Evolutionary conservation across 64 coral and sea anemone species (phyloP), one percentile per base, ranked within the genome.

Genomic region (Trachythela sp.): DNA sequence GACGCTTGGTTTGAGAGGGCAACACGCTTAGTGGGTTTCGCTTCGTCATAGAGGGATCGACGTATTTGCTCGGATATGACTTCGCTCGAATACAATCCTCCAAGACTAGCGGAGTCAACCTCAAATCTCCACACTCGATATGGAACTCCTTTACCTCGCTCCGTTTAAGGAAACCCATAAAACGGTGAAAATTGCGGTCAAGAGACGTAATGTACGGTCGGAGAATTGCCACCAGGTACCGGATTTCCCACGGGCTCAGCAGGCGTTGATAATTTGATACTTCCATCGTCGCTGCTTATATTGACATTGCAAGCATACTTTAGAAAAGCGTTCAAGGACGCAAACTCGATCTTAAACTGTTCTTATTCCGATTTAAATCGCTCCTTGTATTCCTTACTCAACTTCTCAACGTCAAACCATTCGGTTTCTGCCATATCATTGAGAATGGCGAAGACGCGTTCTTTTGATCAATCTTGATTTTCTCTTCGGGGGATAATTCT

Each of bases 61-160:
- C 88, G 83, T 39, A 89, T 70, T 72, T 93, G 87, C 27, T 93
- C 83, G 1, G 64, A 51, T 36, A 89, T 89, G 29, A 93, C 32
- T 18, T 84, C 87, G 30, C 70, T 45, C 15, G 92, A 51, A 40
- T 93, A 85, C 4, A 54, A 13, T 6, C 83, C 87, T 18, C 37
- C 83, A 13, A 45, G 45, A 51, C 75, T 77, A 1, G 92, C 48
- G 33, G 87, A 89, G 37, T 71, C 68, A 26, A 93, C 92, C 54
- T 93, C 92, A 48, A 40, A 89, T 49, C 60, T 52, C 92, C 87
- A 93, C 56, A 86, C 84, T 2, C 87, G 58, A 84, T 89, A 93
- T 10, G 83, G 17, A 1, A 93, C 92, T 31, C 87, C 84, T 89
- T 93, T 86, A 34, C 88, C 39, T 52, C 83, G 72, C 18, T 88